Evolutionary conservation across 2,797 vertebrate genomes (phyloP).

Genomic region (Diplodus puntazzo): DNA sequence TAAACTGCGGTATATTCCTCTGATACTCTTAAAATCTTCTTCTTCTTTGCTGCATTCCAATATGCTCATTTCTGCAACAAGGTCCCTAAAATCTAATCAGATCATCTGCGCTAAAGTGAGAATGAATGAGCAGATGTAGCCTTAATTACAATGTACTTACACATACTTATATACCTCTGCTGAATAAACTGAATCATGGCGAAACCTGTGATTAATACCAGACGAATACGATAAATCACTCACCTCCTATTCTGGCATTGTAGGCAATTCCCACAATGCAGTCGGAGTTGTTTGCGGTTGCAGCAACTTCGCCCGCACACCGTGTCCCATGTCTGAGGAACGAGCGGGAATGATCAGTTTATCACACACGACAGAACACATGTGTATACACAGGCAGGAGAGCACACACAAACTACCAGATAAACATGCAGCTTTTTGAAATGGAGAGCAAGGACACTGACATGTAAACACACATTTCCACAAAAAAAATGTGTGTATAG

Average conservation of each 20-base stretch:
- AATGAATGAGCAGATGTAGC: background rate
- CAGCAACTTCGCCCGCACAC: conserved; percentile 98
- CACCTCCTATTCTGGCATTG: conserved; percentile 98
- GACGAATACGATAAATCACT: conserved; percentile 56
- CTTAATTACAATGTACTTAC: too few relatives aligned
- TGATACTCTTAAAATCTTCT: background rate
- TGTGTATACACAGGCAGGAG: conserved; percentile 33
- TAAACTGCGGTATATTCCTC: too few relatives aligned
- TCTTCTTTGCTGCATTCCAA: background rate
- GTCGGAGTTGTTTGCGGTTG: conserved; percentile 97
- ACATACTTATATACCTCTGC: conserved; percentile 4
- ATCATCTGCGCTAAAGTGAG: background rate
- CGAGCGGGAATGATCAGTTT: conserved; percentile 43
- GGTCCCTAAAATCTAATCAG: background rate
- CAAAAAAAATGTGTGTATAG: conserved; percentile 42
- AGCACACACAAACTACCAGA: conserved; percentile 21
- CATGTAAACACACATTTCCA: conserved; percentile 36
- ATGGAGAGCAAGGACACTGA: conserved; percentile 16
- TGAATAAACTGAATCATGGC: conserved; percentile 11
- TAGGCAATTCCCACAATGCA: conserved; percentile 98
- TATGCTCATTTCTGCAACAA: background rate
- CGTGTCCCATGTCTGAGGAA: conserved; percentile 95
- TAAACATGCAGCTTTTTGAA: conserved; percentile 48
- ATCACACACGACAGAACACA: conserved; percentile 32
- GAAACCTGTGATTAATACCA: conserved; percentile 4